Percentiles rank a stretch among this genome's conserved stretches.
Conservation (phyloP, 2,888 invertebrate genomes). For the Drosophila antonietae region DNA sequence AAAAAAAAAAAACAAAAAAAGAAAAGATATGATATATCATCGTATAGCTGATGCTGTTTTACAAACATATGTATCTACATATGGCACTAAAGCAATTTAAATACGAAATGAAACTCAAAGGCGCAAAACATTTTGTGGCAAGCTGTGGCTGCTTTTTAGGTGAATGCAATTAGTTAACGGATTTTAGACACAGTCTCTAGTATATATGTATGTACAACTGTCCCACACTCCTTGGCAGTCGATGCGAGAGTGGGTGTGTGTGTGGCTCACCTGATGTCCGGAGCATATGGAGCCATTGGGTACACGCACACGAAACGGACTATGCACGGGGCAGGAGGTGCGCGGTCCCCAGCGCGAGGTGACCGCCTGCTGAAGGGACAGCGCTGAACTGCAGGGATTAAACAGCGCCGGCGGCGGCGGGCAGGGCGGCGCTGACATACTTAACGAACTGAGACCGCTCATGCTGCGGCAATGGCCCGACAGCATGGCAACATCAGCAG, state of each 20-base stretch:
- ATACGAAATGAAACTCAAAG: conserved; percentile 66
- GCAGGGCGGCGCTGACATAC: conserved; percentile 80
- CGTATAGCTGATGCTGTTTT: conserved; percentile 13
- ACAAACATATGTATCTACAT: conserved; percentile 26
- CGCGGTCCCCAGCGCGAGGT: conserved; percentile 85
- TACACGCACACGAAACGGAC: conserved; percentile 85
- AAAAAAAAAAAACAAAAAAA: neutral
- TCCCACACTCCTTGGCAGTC: conserved; percentile 15
- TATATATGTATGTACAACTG: conserved; percentile 18
- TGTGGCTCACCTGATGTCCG: conserved; percentile 84
- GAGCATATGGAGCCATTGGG: conserved; percentile 85
- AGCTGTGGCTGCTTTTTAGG: conserved; percentile 60
- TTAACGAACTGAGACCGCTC: conserved; percentile 82
- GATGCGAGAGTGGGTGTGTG: conserved; percentile 15
- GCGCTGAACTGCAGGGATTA: conserved; percentile 85
- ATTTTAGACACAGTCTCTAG: conserved; percentile 60
- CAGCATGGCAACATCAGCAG: conserved; percentile 59
- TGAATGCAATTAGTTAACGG: conserved; percentile 74
- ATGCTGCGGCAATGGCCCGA: conserved; percentile 80
- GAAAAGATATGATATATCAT: conserved; percentile 11
- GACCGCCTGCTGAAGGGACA: conserved; percentile 83
- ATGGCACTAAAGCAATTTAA: conserved; percentile 51
- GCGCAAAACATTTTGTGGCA: conserved; percentile 77
- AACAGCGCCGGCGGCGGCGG: conserved; percentile 84
- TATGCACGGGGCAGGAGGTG: conserved; percentile 85